Evolutionary conservation across 1,140 invertebrate genomes (phyloP), one percentile per base, ranked within the genome.

Genomic region (Cheumatopsyche charites): DNA sequence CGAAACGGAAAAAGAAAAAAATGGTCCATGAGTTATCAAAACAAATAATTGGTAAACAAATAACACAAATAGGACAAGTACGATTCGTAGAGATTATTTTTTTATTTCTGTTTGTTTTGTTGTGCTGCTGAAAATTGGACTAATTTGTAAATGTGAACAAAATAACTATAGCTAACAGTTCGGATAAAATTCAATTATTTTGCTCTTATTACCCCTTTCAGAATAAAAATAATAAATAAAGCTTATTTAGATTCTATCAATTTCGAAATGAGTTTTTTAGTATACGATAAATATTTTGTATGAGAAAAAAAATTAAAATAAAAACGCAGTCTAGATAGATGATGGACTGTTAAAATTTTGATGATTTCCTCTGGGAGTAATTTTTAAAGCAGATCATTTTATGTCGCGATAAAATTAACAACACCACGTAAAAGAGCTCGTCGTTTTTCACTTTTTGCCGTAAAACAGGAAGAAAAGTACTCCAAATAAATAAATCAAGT

Each of bases 341-440:
- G 62, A 63, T 63, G 36, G n/a, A 42, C 62, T 49, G 63, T 49
- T 49, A 25, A 66, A 41, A 41, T 36, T 66, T 66, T 66, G 13
- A 66, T 66, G 63, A 49, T 49, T 66, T 66, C 63, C 63, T 23
- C 42, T 12, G 63, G 63, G 63, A 66, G 23, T 43, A 66, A 66
- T 66, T 66, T 63, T n/a, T 42, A 63, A 63, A 63, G 62, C 9
- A 63, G 23, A 66, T 66, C 36, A 66, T 26, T 66, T 66, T 66
- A 66, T 66, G 36, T 66, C 42, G 45, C 45, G 42, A 49, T 47
- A 49, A 66, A 66, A 47, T 25, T 66, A 66, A 66, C 63, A 17
- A 15, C 65, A n/a, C 62, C 12, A 29, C 23, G 29, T 41, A 63
- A 63, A 63, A 58, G 13, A 47, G 47, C 47, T 52, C 47, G 47